These are phyloP conservation scores for Bothrops alternatus DNA, from an alignment of 2,797 vertebrate genomes.

Conservation along the genomic window DNA sequence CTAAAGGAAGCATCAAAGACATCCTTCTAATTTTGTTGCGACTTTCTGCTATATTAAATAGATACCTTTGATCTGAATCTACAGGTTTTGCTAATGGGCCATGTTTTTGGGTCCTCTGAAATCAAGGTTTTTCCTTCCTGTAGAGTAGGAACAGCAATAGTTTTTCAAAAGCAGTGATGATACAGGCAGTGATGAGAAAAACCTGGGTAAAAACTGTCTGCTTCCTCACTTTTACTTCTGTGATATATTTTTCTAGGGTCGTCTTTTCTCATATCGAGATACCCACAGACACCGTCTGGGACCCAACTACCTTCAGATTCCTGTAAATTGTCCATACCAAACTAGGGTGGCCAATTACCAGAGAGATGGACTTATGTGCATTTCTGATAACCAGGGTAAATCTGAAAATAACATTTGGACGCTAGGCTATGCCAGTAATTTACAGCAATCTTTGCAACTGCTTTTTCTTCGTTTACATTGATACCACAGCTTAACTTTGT, in stretches of 20 bases:
- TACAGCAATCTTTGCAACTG: not conserved
- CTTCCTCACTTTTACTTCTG: not conserved
- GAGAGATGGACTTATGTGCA: constrained; percentile 92
- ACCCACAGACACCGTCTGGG: constrained; percentile 93
- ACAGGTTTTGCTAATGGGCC: not conserved
- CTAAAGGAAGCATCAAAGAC: not conserved
- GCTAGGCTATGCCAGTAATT: not conserved
- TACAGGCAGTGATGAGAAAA: not conserved
- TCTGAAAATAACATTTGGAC: not conserved
- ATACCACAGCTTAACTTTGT: not conserved
- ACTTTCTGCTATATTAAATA: not conserved
- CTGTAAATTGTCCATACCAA: constrained; percentile 92
- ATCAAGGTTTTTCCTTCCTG: not conserved
- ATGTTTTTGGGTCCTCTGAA: not conserved
- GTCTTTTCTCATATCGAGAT: constrained; percentile 92
- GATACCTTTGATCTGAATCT: not conserved
- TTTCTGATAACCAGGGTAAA: constrained; percentile 88
- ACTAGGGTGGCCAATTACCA: constrained; percentile 89
- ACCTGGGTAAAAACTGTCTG: not conserved
- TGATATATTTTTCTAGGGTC: constrained; percentile 73
- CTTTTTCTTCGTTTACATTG: not conserved
- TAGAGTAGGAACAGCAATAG: not conserved
- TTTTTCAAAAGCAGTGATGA: not conserved
- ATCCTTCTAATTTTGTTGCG: not conserved
- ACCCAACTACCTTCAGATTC: constrained; percentile 92